Base-by-base conservation (phyloP, 2,888 invertebrate species). In the Pollenia griseotomentosa region DNA sequence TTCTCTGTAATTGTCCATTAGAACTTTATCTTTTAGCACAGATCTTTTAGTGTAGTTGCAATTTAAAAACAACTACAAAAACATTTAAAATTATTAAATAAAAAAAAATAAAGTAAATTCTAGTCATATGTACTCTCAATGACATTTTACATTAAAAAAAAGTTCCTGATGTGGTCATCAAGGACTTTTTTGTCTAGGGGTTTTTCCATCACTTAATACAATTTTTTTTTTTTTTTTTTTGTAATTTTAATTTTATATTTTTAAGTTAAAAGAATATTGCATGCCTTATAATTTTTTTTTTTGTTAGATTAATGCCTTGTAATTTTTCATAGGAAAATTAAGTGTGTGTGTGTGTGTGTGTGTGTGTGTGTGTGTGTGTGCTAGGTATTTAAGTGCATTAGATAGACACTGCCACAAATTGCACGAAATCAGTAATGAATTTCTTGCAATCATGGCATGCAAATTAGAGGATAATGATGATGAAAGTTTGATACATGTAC, bases 21-120 rank as follows among this genome's bases (percentile, higher is more conserved):
- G 80, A 78, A 70, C 82, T 89, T 90, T 91, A 91, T 91, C 91
- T 88, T 55, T 80, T 75, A 88, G 83, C 86, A 89, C 89, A 89
- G 90, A 91, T 90, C 91, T 89, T 88, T 90, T 75, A 68, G 44
- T 55, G 83, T 88, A 83, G 78, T 88, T 87, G 88, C 88, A 87
- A 88, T 86, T 88, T 88, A 55, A 79, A 14, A 65, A 74, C 40
- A 61, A 81, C 40, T 65, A 19, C 46, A 57, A 73, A 19, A 63
- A 53, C 46, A 46, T 55, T 57, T 10, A 83, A 75, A 59, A 48
- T 55, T 75, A 73, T 74, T 70, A 53, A 71, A 71, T n/a, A 65
- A 53, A 74, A 77, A 48, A 61, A 16, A 59, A 40, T 23, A 68
- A 61, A 2, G 11, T 53, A 23, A 16, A 65, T 77, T 23, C 55